Evolutionary conservation across 2,797 vertebrate species (phyloP).

Genomic region (Micrastur ruficollis): DNA sequence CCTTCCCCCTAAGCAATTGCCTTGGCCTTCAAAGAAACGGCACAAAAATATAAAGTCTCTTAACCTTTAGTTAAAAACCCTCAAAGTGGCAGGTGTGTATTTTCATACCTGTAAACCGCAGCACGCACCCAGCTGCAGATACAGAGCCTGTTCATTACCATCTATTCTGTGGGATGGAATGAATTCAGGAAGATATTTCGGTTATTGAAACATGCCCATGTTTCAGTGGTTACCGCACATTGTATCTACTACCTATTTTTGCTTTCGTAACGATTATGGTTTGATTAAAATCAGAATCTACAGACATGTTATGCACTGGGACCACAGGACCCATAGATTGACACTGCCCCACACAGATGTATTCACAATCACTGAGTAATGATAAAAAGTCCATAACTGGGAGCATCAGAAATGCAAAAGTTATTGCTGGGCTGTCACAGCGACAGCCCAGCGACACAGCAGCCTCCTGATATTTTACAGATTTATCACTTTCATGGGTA

Average conservation of each 20-base stretch:
- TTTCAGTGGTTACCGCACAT: not conserved
- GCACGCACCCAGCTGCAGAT: not conserved
- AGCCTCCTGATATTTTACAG: not conserved
- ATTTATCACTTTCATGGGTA: not conserved
- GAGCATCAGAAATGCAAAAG: not conserved
- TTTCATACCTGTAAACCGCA: not conserved
- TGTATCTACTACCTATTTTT: not conserved
- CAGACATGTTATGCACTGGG: rapidly evolving
- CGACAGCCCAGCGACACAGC: not conserved
- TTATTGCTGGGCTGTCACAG: not conserved
- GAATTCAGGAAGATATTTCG: not conserved
- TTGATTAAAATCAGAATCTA: not conserved
- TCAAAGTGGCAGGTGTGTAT: not conserved
- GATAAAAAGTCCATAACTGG: not conserved
- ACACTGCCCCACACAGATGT: not conserved
- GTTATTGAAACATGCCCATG: not conserved
- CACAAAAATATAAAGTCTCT: not conserved
- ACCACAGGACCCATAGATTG: rapidly evolving
- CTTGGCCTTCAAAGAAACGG: not conserved
- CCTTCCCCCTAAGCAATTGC: not conserved
- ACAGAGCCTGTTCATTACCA: not conserved
- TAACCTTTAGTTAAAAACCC: not conserved
- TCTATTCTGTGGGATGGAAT: not conserved
- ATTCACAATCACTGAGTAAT: rapidly evolving
- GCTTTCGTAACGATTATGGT: not conserved